phyloP scores from a whole-genome alignment of 2,888 invertebrate species.

The Aphodius sticticus region DNA sequence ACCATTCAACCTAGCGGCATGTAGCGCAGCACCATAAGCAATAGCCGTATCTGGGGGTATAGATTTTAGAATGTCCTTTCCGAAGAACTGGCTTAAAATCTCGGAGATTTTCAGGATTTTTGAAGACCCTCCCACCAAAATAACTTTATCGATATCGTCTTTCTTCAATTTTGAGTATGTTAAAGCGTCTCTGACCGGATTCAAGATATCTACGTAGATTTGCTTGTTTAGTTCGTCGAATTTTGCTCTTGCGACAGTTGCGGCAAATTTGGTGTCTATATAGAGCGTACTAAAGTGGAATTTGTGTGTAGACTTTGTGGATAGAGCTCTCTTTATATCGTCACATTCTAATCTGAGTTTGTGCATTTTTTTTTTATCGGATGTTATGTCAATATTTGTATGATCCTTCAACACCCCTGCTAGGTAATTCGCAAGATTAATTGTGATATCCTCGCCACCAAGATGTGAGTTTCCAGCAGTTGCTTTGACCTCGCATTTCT shows the following conservation, averaged over 20 bases:
- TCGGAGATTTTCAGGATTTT: conserved; percentile 47
- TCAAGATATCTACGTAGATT: conserved; percentile 42
- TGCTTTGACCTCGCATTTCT: conserved; percentile 40
- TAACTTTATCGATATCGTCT: conserved; percentile 45
- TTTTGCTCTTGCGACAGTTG: conserved; percentile 39
- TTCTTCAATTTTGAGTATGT: conserved; percentile 38
- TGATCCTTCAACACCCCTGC: conserved; percentile 35
- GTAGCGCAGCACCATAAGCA: conserved; percentile 47
- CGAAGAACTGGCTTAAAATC: conserved; percentile 42
- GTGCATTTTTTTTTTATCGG: conserved; percentile 32
- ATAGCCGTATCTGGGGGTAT: conserved; percentile 49
- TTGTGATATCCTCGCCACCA: conserved; percentile 49
- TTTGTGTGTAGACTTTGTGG: conserved; percentile 29
- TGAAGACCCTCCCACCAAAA: conserved; percentile 49
- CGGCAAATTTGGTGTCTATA: conserved; percentile 10
- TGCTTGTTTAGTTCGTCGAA: conserved; percentile 43
- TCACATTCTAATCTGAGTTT: conserved; percentile 43
- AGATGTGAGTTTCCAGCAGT: conserved; percentile 47
- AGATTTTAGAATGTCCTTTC: conserved; percentile 41
- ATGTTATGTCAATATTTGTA: conserved; percentile 36
- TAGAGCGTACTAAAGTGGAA: conserved; percentile 31
- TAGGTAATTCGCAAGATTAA: conserved; percentile 40
- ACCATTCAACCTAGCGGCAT: conserved; percentile 41
- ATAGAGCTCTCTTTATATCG: conserved; percentile 41
- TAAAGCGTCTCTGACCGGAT: conserved; percentile 42